Conservation (phyloP, 1,140 invertebrate genomes). For the Mercenaria mercenaria region DNA sequence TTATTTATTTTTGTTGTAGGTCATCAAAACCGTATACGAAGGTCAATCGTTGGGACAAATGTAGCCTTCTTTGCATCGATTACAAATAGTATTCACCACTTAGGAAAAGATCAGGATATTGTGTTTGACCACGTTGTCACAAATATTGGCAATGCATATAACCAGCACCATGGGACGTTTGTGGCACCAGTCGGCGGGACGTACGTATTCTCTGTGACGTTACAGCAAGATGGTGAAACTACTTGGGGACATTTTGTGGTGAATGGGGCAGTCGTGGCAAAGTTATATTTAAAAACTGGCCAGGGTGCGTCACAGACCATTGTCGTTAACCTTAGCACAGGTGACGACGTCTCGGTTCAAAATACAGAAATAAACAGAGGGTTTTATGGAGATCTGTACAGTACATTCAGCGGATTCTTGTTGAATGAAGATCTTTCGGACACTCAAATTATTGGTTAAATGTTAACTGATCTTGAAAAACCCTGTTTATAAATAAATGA, state of each 20-base stretch:
- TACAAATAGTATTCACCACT: not conserved
- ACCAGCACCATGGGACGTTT: not conserved
- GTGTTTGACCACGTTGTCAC: constrained; percentile 13
- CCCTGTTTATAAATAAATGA: too few relatives aligned
- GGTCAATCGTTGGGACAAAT: not conserved
- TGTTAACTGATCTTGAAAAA: too few relatives aligned
- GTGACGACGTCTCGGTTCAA: not conserved
- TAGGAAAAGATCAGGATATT: constrained; percentile 11
- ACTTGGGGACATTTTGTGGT: not conserved
- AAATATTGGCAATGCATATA: constrained; percentile 24
- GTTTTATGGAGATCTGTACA: not conserved
- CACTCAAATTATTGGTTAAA: not conserved
- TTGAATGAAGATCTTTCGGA: not conserved
- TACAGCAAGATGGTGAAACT: not conserved
- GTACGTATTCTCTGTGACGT: not conserved
- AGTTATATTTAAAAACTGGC: not conserved
- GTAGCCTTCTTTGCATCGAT: constrained; percentile 5
- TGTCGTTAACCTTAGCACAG: not conserved
- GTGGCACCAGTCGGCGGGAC: not conserved
- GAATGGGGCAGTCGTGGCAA: not conserved
- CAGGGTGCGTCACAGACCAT: not conserved
- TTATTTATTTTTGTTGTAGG: not conserved
- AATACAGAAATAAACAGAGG: not conserved
- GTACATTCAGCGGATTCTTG: not conserved
- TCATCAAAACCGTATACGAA: not conserved